Evolutionary conservation across 2,797 vertebrate species (phyloP).

Genomic region (Coranthus polyacanthus): DNA sequence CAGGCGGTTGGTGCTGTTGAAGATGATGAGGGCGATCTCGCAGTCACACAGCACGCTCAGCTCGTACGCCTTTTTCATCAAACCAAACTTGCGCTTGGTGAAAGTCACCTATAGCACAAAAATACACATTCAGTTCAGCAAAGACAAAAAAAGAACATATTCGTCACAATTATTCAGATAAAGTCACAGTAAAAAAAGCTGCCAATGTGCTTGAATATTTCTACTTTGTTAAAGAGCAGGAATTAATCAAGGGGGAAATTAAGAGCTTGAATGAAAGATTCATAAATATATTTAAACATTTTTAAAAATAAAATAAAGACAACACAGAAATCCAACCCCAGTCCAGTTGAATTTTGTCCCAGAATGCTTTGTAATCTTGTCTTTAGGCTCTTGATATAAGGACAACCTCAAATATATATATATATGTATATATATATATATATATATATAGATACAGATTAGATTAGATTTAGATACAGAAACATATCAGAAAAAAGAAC

Average conservation of each 20-base stretch:
- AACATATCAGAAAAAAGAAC: no score
- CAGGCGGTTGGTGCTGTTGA: slow-evolving; percentile 96
- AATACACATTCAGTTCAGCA: not conserved
- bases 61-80: slow-evolving; percentile 99
- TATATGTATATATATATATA: no score
- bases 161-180: not conserved
- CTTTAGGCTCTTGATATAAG: no score
- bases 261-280: not conserved
- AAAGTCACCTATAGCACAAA: slow-evolving; percentile 90
- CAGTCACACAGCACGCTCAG: slow-evolving; percentile 97
- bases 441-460: no score
- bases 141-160: not conserved
- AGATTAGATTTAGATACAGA: no score
- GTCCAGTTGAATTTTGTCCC: no score
- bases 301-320: no score
- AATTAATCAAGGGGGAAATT: slow-evolving; percentile 3
- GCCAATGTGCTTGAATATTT: not conserved
- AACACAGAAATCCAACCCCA: no score
- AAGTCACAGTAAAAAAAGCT: not conserved
- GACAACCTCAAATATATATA: no score
- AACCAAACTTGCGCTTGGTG: slow-evolving; percentile 95
- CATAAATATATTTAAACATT: no score
- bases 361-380: no score
- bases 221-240: no score
- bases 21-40: slow-evolving; percentile 98